Evolutionary conservation across 1,140 invertebrate species (phyloP).

Genomic region (Uloborus diversus): DNA sequence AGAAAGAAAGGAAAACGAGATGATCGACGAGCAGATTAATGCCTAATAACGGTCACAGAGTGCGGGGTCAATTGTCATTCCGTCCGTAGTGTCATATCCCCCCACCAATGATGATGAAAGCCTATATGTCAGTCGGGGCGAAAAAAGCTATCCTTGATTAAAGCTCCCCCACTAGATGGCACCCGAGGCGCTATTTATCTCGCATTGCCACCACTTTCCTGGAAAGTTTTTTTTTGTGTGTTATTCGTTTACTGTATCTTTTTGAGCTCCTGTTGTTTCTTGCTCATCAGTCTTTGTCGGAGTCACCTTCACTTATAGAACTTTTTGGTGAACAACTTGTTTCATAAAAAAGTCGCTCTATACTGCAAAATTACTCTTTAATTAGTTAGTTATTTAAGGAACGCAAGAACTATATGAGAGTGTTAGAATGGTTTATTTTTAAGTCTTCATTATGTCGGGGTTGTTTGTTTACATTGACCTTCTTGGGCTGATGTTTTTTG

Average conservation of each 20-base stretch:
- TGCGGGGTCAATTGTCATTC: constrained; percentile 49
- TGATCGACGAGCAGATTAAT: constrained; percentile 40
- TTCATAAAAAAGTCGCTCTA: no score
- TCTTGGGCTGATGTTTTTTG: no score
- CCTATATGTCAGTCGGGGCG: constrained; percentile 15
- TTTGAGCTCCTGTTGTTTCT: neutral
- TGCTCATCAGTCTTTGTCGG: neutral
- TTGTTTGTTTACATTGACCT: no score
- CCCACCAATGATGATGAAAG: neutral
- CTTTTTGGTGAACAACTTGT: no score
- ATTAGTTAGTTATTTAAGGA: no score
- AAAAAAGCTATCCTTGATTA: constrained; percentile 4
- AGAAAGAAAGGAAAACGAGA: neutral
- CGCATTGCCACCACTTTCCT: constrained; percentile 1
- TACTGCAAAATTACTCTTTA: no score
- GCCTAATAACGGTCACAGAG: constrained; percentile 42
- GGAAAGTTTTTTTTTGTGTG: neutral
- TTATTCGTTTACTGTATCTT: neutral
- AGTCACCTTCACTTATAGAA: no score
- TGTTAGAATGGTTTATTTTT: no score
- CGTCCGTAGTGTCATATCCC: constrained; percentile 13
- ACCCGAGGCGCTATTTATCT: constrained; percentile 29
- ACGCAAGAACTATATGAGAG: no score
- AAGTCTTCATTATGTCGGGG: no score
- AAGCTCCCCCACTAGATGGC: neutral